These are phyloP conservation scores for Paramuricea clavata DNA, from an alignment of 92 coral and sea anemone genomes.

Conservation along the genomic window DNA sequence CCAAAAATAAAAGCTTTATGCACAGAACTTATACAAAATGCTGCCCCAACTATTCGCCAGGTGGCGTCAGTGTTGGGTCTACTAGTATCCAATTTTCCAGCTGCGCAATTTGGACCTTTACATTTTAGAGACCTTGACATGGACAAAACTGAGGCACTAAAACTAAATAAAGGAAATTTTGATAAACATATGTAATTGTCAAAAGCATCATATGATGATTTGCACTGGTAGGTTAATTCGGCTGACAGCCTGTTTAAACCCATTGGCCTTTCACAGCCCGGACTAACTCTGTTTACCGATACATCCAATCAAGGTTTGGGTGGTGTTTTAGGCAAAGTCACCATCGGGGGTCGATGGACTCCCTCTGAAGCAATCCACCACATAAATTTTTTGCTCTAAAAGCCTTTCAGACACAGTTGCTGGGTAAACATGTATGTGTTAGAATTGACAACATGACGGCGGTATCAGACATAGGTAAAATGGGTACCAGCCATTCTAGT, in stretches of 20 bases:
- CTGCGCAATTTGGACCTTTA: constrained; percentile 68
- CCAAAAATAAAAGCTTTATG: constrained; percentile 46
- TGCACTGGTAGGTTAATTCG: constrained; percentile 66
- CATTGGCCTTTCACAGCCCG: constrained; percentile 44
- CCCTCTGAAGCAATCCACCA: constrained; percentile 66
- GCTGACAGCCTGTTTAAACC: constrained; percentile 33
- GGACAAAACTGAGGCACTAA: constrained; percentile 73
- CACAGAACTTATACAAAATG: too few relatives aligned
- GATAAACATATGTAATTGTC: constrained; percentile 62
- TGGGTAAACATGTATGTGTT: constrained; percentile 57
- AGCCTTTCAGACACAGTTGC: constrained; percentile 47
- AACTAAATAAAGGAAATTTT: constrained; percentile 61
- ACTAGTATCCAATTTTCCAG: constrained; percentile 45
- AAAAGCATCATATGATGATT: constrained; percentile 39
- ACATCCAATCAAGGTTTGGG: constrained; percentile 65
- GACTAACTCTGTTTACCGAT: constrained; percentile 48
- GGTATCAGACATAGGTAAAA: constrained; percentile 67
- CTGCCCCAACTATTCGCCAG: constrained; percentile 14
- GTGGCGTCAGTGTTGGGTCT: constrained; percentile 50
- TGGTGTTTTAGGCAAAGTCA: constrained; percentile 26
- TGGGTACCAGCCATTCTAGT: constrained; percentile 68
- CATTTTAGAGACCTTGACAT: constrained; percentile 59
- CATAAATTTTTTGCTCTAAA: constrained; percentile 63
- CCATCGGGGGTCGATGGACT: constrained; percentile 71
- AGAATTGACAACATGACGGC: constrained; percentile 73